Conservation (phyloP, 2,797 vertebrate genomes). For the Psittacula echo region DNA sequence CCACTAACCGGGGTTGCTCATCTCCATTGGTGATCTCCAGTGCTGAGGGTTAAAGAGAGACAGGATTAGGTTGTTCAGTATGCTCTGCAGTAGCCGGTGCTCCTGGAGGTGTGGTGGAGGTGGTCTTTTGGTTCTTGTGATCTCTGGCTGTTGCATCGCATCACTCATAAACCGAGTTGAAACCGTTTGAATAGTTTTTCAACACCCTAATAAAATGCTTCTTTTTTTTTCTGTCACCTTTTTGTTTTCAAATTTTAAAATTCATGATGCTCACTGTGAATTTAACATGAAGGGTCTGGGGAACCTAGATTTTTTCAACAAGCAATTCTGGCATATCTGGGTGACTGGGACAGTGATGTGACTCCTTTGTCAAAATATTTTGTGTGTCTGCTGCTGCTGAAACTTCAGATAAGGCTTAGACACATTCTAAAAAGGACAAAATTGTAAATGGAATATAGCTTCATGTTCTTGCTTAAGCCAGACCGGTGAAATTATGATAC, state of each 20-base stretch:
- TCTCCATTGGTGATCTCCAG: background rate
- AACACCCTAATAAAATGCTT: background rate
- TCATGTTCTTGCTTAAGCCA: background rate
- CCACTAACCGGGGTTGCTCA: background rate
- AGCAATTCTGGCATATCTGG: background rate
- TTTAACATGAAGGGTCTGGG: background rate
- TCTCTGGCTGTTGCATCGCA: background rate
- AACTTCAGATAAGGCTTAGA: background rate
- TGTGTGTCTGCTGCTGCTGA: background rate
- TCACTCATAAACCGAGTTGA: background rate
- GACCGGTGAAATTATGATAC: background rate
- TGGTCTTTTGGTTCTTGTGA: background rate
- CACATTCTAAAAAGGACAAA: background rate
- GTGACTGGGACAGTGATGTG: background rate
- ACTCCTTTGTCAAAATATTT: background rate
- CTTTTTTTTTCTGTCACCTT: background rate
- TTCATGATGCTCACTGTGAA: background rate
- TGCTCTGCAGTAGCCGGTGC: background rate
- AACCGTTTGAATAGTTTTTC: background rate
- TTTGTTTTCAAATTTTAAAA: background rate
- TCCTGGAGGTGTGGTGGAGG: background rate
- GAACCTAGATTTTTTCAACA: background rate
- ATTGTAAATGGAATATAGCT: background rate
- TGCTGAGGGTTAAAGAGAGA: background rate
- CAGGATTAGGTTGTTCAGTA: background rate